Conservation (phyloP, 2,113 vertebrate species). For the Pituophis catenifer region DNA sequence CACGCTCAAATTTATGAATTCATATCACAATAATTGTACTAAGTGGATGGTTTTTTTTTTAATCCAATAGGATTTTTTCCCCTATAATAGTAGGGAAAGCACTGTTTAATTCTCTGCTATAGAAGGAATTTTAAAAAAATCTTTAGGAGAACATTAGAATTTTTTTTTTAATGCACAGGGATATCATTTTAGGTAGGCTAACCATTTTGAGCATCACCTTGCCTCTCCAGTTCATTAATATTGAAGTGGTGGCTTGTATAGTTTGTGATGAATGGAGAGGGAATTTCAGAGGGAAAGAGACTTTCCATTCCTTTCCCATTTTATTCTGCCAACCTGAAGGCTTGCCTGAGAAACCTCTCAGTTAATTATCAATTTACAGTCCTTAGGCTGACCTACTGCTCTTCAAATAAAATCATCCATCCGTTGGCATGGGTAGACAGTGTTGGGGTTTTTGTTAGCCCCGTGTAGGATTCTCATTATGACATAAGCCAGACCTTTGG, state of each 20-base stretch:
- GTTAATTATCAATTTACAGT: background rate
- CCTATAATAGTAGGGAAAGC: background rate
- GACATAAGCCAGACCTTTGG: background rate
- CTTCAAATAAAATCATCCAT: background rate
- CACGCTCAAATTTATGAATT: background rate
- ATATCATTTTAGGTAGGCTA: background rate
- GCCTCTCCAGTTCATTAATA: background rate
- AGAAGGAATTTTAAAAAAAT: background rate
- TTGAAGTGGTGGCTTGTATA: background rate
- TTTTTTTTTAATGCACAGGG: slow-evolving; percentile 1
- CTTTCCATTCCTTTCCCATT: background rate
- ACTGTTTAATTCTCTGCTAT: background rate
- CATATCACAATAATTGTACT: background rate
- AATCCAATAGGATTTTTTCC: background rate
- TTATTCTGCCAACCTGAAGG: background rate
- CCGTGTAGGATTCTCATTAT: background rate
- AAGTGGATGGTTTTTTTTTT: background rate
- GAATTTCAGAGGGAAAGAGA: no score
- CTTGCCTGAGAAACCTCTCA: background rate
- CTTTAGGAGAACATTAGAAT: background rate
- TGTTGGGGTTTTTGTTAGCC: background rate
- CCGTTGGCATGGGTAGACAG: background rate
- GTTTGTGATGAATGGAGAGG: background rate
- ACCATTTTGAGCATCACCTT: background rate
- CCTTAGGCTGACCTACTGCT: background rate